Evolutionary conservation across 2,113 vertebrate genomes (phyloP).

Genomic region (Archocentrus centrarchus): DNA sequence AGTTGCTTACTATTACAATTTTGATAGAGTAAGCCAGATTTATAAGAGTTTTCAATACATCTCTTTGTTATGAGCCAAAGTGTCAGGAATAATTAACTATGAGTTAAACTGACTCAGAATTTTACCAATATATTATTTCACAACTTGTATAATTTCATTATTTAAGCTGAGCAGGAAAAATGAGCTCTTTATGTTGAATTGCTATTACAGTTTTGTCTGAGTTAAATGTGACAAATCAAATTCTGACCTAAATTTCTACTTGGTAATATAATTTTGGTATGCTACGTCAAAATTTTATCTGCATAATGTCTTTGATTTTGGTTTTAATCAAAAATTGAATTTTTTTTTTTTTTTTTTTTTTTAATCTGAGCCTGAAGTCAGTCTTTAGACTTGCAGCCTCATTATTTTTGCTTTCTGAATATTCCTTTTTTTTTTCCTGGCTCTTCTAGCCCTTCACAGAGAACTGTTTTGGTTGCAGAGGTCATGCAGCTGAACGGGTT

Average conservation of each 20-base stretch:
- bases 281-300: not conserved
- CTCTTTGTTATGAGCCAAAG: not conserved
- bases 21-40: no score
- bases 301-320: not conserved
- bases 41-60: no score
- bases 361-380: not conserved
- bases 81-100: not conserved
- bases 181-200: no score
- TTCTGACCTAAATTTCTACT: not conserved
- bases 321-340: not conserved
- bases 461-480: not conserved
- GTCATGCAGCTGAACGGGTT: slow-evolving; percentile 6
- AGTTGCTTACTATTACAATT: no score
- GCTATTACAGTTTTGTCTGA: not conserved
- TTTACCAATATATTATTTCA: not conserved
- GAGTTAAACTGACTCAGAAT: no score
- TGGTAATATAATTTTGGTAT: not conserved
- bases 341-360: no score
- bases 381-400: not conserved
- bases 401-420: not conserved
- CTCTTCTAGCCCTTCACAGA: slow-evolving; percentile 5
- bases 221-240: not conserved
- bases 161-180: no score
- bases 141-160: not conserved
- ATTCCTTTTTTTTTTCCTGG: not conserved